Base-by-base conservation (phyloP, 2,888 invertebrate species). In the Limnephilus auricula region DNA sequence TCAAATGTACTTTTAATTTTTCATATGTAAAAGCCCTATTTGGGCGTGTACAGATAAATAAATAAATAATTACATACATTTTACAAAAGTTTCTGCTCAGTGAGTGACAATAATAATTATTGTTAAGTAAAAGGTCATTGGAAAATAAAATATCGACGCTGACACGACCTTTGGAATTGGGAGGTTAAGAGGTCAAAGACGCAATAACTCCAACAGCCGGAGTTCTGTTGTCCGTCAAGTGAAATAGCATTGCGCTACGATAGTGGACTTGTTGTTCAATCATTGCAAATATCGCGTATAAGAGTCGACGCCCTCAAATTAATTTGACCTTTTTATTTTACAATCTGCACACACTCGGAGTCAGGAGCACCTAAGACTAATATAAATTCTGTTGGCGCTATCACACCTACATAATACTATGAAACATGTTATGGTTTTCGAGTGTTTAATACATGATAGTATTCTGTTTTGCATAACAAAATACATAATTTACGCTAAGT, bases 261-360 rank as follows among this genome's bases (percentile, higher is more conserved):
- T 86, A 86, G 86, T 31, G 45, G 82, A 34, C 34, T 86, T 50
- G 86, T 85, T 85, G 85, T 85, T 85, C 50, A 50, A 86, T 86
- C 45, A 31, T 31, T 79, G 32, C 34, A 34, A 88, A 88, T 88
- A 88, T 88, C 87, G 25, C 34, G 45, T 18, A 2, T 12, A 45
- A 9, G 65, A 78, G 87, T 88, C 87, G 87, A 88, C 78, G 78
- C 31, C 87, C 87, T 88, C 10, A 78, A 37, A 88, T 88, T 88
- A 88, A 78, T 78, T 78, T 78, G 87, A 88, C 87, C 87, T 88
- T 88, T 88, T 88, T 12, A n/a, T 40, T 85, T 34, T 50, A 86
- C n/a, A 31, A 31, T 50, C 30, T 34, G 87, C 34, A 37, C 34
- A 79, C 37, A 85, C 40, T 88, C 5, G 37, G 32, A 78, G 25